phyloP scores from a whole-genome alignment of 1,140 invertebrate genomes.

The Drosophila varians region DNA sequence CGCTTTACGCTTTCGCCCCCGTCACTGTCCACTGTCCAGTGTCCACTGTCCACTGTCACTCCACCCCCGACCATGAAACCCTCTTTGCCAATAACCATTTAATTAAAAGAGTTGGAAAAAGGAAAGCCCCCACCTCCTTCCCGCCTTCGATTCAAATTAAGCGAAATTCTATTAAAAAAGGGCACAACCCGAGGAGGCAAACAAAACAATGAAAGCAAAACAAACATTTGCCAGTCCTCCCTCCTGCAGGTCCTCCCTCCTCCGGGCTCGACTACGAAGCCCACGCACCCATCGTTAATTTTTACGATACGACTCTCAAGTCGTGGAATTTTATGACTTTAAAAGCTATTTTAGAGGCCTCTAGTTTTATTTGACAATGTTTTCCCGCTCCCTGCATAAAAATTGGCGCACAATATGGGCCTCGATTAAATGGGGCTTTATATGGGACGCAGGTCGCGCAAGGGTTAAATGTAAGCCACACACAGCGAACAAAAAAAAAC shows the following conservation, averaged over 20 bases:
- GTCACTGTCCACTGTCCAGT: too few species aligned
- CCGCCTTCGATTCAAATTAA: constrained; percentile 66
- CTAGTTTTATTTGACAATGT: constrained; percentile 79
- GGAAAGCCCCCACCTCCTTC: constrained; percentile 17
- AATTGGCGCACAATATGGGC: constrained; percentile 66
- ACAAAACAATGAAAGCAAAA: constrained; percentile 72
- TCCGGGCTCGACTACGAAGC: constrained; percentile 31
- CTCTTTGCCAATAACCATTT: constrained; percentile 73
- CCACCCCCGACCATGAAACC: constrained; percentile 4
- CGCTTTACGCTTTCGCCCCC: constrained; percentile 78
- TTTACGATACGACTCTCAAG: constrained; percentile 71
- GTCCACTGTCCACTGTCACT: neutral
- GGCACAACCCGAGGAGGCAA: constrained; percentile 44
- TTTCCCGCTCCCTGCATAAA: constrained; percentile 47
- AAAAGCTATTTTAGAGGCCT: constrained; percentile 82
- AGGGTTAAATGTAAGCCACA: constrained; percentile 46
- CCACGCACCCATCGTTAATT: constrained; percentile 78
- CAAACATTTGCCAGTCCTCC: constrained; percentile 48
- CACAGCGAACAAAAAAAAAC: too few species aligned
- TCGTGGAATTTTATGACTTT: constrained; percentile 80
- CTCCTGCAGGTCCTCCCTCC: too few species aligned
- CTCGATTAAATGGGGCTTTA: constrained; percentile 42
- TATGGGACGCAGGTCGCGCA: constrained; percentile 24
- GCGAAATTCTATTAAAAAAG: constrained; percentile 80
- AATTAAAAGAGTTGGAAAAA: constrained; percentile 76